Conservation (phyloP, 2,113 vertebrate species). For the Festucalex cinctus region DNA sequence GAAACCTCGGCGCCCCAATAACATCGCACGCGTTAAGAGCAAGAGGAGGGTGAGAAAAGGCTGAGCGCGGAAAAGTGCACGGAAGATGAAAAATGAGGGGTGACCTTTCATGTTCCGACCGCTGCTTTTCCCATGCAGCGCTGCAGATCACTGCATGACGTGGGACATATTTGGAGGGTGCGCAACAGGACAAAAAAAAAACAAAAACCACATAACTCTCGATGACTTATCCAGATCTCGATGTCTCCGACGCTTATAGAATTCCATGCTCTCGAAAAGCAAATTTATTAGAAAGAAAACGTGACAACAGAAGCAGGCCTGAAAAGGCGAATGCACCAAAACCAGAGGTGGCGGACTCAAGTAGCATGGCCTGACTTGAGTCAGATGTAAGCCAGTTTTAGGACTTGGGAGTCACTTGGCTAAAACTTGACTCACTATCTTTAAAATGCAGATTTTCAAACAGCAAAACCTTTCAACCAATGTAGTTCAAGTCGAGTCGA, state of each 20-base stretch:
- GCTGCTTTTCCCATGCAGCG: conserved; percentile 44
- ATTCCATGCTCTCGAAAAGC: conserved; percentile 13
- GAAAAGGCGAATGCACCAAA: not conserved
- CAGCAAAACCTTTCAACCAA: no score
- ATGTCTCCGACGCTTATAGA: conserved; percentile 32
- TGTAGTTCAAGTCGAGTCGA: no score
- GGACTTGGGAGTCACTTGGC: not conserved
- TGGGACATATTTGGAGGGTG: conserved; percentile 35
- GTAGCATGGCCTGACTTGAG: not conserved
- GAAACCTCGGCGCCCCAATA: conserved; percentile 28
- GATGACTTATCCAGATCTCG: conserved; percentile 11
- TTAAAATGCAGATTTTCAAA: no score
- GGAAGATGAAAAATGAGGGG: conserved; percentile 35
- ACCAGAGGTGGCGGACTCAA: not conserved
- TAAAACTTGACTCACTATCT: no score
- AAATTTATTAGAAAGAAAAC: not conserved
- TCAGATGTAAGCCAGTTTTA: not conserved
- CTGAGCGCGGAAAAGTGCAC: not conserved
- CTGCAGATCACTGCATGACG: conserved; percentile 31
- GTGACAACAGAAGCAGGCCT: not conserved
- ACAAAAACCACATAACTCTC: conserved; percentile 8
- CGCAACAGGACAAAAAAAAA: conserved; percentile 19
- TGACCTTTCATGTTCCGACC: conserved; percentile 44
- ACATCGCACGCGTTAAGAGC: conserved; percentile 21
- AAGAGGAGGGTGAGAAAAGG: conserved; percentile 10